These are phyloP conservation scores for Elephantulus edwardii DNA, from an alignment of 2,113 vertebrate species.

Conservation along the genomic window DNA sequence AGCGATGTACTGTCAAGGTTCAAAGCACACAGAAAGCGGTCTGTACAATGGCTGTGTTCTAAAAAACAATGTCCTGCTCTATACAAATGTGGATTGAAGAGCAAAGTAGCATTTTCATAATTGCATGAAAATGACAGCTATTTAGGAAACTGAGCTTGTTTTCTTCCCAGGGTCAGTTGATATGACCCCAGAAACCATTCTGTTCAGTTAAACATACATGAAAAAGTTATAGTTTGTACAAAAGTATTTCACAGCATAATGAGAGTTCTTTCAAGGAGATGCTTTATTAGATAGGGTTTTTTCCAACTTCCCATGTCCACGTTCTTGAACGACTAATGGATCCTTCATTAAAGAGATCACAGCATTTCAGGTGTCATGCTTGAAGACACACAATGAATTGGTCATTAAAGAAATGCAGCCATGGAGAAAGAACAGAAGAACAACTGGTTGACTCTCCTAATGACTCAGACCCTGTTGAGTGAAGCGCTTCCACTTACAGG, in stretches of 20 bases:
- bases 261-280: constrained; percentile 67
- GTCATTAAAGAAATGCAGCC: constrained; percentile 77
- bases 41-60: constrained; percentile 19
- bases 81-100: background rate
- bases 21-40: constrained; percentile 42
- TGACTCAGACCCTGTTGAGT: constrained; percentile 61
- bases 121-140: constrained; percentile 55
- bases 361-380: constrained; percentile 77
- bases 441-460: constrained; percentile 71
- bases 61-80: constrained; percentile 43
- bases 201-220: constrained; percentile 49
- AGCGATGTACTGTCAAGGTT: constrained; percentile 1
- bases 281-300: constrained; percentile 63
- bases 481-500: constrained; percentile 22
- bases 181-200: constrained; percentile 28
- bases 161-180: constrained; percentile 45
- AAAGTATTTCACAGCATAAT: constrained; percentile 49
- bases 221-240: constrained; percentile 53
- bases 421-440: constrained; percentile 75
- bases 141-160: constrained; percentile 46
- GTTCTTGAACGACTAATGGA: constrained; percentile 77
- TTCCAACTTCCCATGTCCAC: constrained; percentile 73
- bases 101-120: constrained; percentile 28
- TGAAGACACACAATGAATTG: constrained; percentile 77
- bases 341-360: constrained; percentile 78